A percentile compares a stretch with the other conserved stretches of the same genome.
Evolutionary conservation across 2,797 vertebrate species (phyloP).

Genomic region (Poecilia picta): DNA sequence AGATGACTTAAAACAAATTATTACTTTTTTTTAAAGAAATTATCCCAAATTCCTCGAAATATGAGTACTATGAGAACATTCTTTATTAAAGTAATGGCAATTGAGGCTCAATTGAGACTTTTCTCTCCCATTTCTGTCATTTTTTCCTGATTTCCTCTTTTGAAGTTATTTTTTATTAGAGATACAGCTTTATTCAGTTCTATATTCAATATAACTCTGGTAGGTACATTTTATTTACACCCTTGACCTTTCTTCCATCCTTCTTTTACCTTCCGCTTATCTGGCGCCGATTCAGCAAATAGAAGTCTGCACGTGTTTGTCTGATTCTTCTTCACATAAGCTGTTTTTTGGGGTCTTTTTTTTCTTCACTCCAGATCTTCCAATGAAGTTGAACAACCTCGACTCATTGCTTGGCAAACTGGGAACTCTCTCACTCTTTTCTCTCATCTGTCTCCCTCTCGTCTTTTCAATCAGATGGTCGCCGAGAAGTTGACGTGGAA

Average conservation of each 20-base stretch:
- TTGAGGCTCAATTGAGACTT: background rate
- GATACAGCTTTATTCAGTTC: background rate
- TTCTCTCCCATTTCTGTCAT: background rate
- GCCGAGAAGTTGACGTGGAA: constrained; percentile 91
- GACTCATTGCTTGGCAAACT: constrained; percentile 7
- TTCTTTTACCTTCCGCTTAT: too few species aligned
- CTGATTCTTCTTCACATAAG: constrained; percentile 1
- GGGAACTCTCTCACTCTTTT: constrained; percentile 20
- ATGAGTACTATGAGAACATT: background rate
- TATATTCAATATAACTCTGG: too few species aligned
- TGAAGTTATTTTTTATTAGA: background rate
- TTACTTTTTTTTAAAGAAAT: background rate
- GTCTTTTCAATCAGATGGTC: constrained; percentile 57
- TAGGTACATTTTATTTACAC: background rate
- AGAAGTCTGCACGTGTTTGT: background rate
- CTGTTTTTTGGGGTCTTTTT: background rate
- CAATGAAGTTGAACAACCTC: constrained; percentile 5
- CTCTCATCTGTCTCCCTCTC: background rate
- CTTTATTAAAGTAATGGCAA: background rate
- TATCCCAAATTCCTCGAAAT: background rate
- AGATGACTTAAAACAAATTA: background rate
- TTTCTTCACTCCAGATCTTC: constrained; percentile 15
- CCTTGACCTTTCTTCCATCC: background rate
- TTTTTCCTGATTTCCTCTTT: background rate
- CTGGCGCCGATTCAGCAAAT: too few species aligned